Conservation (phyloP, 2,888 invertebrate species). For the Athalia rosae region DNA sequence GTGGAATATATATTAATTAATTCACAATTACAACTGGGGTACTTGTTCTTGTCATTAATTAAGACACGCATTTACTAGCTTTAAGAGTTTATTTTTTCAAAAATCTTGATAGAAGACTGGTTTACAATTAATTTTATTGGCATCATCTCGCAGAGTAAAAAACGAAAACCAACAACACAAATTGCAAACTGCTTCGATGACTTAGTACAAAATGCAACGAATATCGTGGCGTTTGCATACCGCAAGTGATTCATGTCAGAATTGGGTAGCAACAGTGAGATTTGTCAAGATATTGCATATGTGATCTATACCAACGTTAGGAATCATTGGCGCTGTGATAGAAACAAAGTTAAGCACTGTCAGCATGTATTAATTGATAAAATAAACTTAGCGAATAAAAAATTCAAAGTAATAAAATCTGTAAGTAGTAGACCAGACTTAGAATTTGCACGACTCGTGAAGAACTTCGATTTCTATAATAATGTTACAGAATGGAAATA, state of each 20-base stretch:
- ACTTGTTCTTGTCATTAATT: constrained; percentile 1
- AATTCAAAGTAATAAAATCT: constrained; percentile 51
- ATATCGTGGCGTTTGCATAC: not conserved
- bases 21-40: too few species aligned
- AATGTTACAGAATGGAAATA: constrained; percentile 15
- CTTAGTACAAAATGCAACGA: not conserved
- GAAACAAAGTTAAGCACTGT: constrained; percentile 11
- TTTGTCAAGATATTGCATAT: constrained; percentile 32
- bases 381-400: constrained; percentile 1
- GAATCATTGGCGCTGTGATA: not conserved
- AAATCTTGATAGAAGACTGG: not conserved
- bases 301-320: constrained; percentile 15
- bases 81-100: constrained; percentile 25
- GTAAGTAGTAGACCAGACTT: constrained; percentile 58
- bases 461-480: constrained; percentile 9
- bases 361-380: not conserved
- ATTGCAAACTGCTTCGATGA: constrained; percentile 3
- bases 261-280: constrained; percentile 4
- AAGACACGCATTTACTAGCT: constrained; percentile 28
- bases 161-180: not conserved
- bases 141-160: not conserved
- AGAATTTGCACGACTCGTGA: constrained; percentile 42
- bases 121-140: constrained; percentile 14
- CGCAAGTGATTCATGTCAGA: constrained; percentile 28
- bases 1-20: too few species aligned